Evolutionary conservation across 1,140 invertebrate species (phyloP), one percentile per base, ranked within the genome.

Genomic region (Brachionus angularis): DNA sequence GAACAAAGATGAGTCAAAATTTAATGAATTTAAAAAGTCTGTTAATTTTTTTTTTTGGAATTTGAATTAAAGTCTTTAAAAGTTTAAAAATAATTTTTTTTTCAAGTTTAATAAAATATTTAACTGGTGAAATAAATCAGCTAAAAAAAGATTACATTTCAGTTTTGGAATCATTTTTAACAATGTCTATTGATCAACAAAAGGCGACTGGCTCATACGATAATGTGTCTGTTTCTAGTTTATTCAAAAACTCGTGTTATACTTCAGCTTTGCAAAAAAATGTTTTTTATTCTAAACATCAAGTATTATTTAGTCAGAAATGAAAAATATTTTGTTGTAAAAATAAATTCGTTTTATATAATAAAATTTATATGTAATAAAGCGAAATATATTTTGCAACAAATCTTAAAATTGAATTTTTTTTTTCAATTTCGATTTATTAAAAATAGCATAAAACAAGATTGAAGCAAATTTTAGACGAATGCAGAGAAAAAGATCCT

Each of bases 81-180:
- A 7, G 3, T 42, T 42, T 14, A 42, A 5, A 7, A 5, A 5
- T 3, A 52, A 64, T 36, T 27, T 72, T 8, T 64, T 47, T 25
- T 76, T 76, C 14, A 67, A 83, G 82, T 23, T 74, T 76, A 46
- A 72, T 80, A 10, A 73, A 73, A 36, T 61, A 74, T 5, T 49
- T 83, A 27, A 79, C 82, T 70, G 75, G 75, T 5, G 79, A 82
- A 61, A 80, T 84, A 49, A 83, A 85, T 53, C 76, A 80, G 69
- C 81, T 84, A 76, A 84, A 83, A 73, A 73, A 79, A 67, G 82
- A 85, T 71, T 85, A 85, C 71, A 79, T 85, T 0, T 83, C 78
- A 12, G 74, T 85, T 16, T 78, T 85, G 16, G 83, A 85, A 74
- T 84, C 83, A 23, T 81, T 80, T 72, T 82, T 85, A 12, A 73